Conservation (phyloP, 2,888 invertebrate genomes). For the Tillus elongatus region DNA sequence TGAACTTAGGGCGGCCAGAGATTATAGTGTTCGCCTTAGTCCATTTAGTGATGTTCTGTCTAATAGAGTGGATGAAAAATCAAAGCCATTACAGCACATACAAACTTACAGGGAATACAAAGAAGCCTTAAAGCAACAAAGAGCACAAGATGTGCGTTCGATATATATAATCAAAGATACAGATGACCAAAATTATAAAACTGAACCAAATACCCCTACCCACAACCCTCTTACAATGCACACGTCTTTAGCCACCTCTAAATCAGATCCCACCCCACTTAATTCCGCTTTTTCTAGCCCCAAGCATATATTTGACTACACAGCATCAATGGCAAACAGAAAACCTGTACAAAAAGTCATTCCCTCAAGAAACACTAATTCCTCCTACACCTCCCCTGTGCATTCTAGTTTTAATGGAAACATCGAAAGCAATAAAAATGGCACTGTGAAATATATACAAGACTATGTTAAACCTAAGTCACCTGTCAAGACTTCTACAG, state of each 20-base stretch:
- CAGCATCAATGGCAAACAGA: too few species aligned
- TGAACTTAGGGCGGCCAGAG: too few species aligned
- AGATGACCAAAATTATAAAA: slow-evolving; percentile 47
- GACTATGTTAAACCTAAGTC: slow-evolving; percentile 59
- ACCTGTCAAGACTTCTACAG: slow-evolving; percentile 48
- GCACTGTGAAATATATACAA: slow-evolving; percentile 31
- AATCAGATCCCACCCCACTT: slow-evolving; percentile 44
- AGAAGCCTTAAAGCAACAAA: slow-evolving; percentile 78
- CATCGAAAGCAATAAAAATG: slow-evolving; percentile 10
- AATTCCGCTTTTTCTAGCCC: slow-evolving; percentile 45
- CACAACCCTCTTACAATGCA: slow-evolving; percentile 36
- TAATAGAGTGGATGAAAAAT: slow-evolving; percentile 56
- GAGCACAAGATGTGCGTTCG: slow-evolving; percentile 62
- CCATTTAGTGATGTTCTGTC: slow-evolving; percentile 49
- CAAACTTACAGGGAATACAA: slow-evolving; percentile 84
- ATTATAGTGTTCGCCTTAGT: slow-evolving; percentile 47
- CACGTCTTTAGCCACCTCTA: slow-evolving; percentile 38
- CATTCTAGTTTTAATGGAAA: slow-evolving; percentile 21
- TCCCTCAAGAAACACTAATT: slow-evolving; percentile 56
- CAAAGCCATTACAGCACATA: slow-evolving; percentile 57
- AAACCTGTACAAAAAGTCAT: slow-evolving; percentile 72
- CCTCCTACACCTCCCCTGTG: too few species aligned
- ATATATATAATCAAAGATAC: slow-evolving; percentile 63
- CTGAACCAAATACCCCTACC: slow-evolving; percentile 44
- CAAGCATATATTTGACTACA: slow-evolving; percentile 49